Percentiles rank a stretch among this genome's conserved stretches.
Conservation (phyloP, 2,113 vertebrate genomes). For the Sisor rabdophorus region DNA sequence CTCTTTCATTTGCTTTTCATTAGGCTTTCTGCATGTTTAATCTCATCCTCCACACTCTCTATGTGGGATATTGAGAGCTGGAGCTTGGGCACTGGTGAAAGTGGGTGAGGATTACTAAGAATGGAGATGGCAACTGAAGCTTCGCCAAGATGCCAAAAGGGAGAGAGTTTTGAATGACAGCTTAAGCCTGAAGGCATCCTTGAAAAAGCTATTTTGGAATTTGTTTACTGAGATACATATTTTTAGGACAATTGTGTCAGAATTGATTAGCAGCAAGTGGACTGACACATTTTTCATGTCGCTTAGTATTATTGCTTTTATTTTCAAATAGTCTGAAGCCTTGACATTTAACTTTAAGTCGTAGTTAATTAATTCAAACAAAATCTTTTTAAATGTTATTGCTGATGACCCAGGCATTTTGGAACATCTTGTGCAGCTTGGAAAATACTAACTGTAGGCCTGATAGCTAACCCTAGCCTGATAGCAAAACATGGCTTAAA, state of each 20-base stretch:
- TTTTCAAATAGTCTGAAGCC: background rate
- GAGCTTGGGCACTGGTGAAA: slow-evolving; percentile 43
- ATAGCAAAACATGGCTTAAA: too few relatives aligned
- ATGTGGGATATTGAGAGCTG: slow-evolving; percentile 61
- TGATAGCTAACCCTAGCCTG: too few relatives aligned
- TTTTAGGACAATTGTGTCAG: background rate
- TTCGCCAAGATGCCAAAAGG: slow-evolving; percentile 41
- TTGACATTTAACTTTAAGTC: background rate
- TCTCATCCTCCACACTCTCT: slow-evolving; percentile 68
- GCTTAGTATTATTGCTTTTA: background rate
- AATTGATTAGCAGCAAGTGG: background rate
- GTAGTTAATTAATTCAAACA: background rate
- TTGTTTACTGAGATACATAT: slow-evolving; percentile 1
- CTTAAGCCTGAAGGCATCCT: slow-evolving; percentile 42
- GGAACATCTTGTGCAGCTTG: too few relatives aligned
- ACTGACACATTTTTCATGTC: background rate
- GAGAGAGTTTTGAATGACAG: slow-evolving; percentile 38
- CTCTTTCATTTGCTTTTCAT: slow-evolving; percentile 51
- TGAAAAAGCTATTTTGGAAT: slow-evolving; percentile 21
- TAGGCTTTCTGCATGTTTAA: slow-evolving; percentile 53
- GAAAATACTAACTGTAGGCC: too few relatives aligned
- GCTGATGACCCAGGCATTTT: too few relatives aligned
- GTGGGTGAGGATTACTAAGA: slow-evolving; percentile 55
- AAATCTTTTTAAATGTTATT: background rate
- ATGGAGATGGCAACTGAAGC: slow-evolving; percentile 52